Evolutionary conservation across 2,797 vertebrate species (phyloP), one percentile per base, ranked within the genome.

Genomic region (Pangasius sanitwongsei): DNA sequence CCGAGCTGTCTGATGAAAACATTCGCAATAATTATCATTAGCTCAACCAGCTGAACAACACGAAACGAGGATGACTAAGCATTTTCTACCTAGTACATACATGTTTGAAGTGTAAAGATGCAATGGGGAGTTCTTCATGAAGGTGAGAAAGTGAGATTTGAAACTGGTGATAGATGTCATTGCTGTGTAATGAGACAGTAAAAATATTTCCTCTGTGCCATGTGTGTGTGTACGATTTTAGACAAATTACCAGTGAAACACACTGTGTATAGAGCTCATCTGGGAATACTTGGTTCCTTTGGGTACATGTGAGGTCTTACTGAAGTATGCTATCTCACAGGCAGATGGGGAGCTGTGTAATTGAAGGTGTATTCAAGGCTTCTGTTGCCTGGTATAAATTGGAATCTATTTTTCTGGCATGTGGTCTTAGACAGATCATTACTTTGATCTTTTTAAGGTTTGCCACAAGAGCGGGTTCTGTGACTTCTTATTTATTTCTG

Each of bases 331-430:
- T 37, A 59, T 89, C 88, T 77, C 41, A 25, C 50, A 31, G 85
- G 81, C 88, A 89, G 89, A 89, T 91, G 88, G 90, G 89, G 88
- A 55, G 65, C 65, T 53, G 48, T 91, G 92, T 93, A 94, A 95
- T 95, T 95, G 93, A 93, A 94, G 95, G 94, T 95, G 94, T 92
- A 94, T 91, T 92, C 92, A 78, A 92, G 92, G 92, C 90, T 92
- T 91, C 90, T 93, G 93, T 93, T 94, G 94, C 92, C 92, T 89
- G 88, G 92, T 89, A 91, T 94, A 95, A 95, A 95, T 95, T 95
- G 94, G 90, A 91, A 93, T 94, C 93, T 89, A 86, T 90, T 96
- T 95, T 93, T 94, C 92, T 93, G 95, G 95, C 95, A 94, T 94
- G 91, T 83, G 91, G 89, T 92, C 93, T 95, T 91, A 92, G 90